Evolutionary conservation across 1,140 invertebrate genomes (phyloP).

Genomic region (Anoplophora glabripennis): DNA sequence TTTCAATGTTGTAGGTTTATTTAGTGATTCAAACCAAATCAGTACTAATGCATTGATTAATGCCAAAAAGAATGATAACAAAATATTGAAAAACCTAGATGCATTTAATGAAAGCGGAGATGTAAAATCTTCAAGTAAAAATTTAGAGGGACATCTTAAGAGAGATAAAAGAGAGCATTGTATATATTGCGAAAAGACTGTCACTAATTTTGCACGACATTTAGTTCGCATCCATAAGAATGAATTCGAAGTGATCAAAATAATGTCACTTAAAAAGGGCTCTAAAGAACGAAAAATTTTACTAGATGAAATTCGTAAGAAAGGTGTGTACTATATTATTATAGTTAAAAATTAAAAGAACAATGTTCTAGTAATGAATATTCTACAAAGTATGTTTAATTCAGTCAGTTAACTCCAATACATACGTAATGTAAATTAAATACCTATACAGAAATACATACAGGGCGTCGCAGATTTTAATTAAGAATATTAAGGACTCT

Average conservation of each 20-base stretch:
- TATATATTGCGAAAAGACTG: slow-evolving; percentile 1
- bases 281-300: slow-evolving; percentile 4
- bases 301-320: slow-evolving; percentile 10
- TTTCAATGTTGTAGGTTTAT: too few species aligned
- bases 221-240: slow-evolving; percentile 2
- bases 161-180: slow-evolving; percentile 9
- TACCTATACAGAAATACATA: too few species aligned
- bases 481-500: too few species aligned
- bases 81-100: too few species aligned
- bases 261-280: slow-evolving; percentile 6
- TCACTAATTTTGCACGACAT: slow-evolving; percentile 7
- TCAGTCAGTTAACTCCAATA: too few species aligned
- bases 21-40: too few species aligned
- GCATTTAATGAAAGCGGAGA: slow-evolving; percentile 3
- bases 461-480: too few species aligned
- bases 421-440: too few species aligned
- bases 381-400: too few species aligned
- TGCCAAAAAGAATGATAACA: too few species aligned
- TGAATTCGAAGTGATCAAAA: background rate
- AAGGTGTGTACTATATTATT: background rate
- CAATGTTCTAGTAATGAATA: too few species aligned
- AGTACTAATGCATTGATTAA: too few species aligned
- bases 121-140: background rate
- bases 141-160: background rate
- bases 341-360: background rate